Base-by-base conservation (phyloP, 2,797 vertebrate species). In the Botia kubotai region DNA sequence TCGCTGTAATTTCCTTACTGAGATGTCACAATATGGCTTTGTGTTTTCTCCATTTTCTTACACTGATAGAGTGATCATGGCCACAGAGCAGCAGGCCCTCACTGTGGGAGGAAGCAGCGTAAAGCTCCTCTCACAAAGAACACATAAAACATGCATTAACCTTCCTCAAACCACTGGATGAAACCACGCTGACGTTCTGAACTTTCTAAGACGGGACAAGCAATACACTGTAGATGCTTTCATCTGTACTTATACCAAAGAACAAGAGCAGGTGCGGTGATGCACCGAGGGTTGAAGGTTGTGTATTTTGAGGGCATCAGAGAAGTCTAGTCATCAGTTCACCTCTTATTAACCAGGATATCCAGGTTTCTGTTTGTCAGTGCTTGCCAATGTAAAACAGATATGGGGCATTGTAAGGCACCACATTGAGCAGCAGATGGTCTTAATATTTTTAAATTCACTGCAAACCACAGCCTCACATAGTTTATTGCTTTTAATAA, bases 181-280 rank as follows among this genome's bases (percentile, higher is more conserved):
- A 94, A 91, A 90, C 89, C 85, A 88, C 90, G 88, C 90, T 92
- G 88, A 90, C 89, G 85, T 88, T 85, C 70, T 88, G 72, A 83
- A 82, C 81, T 50, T 86, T 91, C 88, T 87, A 88, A 21, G 67
- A 81, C 84, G 86, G 84, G 82, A 88, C 88, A 85, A 81, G 83
- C 81, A 92, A 89, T 88, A 19, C 57, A 19, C 21, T 26, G 23
- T 26, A 23, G 26, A 55, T 3, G 6, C n/a, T 23, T 74, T 66
- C 8, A 83, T 33, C 16, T 36, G 53, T 53, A 36, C 12, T 0
- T 66, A 46, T 26, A 50, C 16, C 46, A 52, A 52, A 52, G 50
- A 52, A 52, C 50, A 52, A 52, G 14, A 52, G 8, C 43, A 46
- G 43, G 10, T 46, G 43, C 7, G 8, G 43, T 46, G 50, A 17